These are phyloP conservation scores for Rhyzopertha dominica DNA, from an alignment of 1,140 invertebrate genomes.

Conservation along the genomic window DNA sequence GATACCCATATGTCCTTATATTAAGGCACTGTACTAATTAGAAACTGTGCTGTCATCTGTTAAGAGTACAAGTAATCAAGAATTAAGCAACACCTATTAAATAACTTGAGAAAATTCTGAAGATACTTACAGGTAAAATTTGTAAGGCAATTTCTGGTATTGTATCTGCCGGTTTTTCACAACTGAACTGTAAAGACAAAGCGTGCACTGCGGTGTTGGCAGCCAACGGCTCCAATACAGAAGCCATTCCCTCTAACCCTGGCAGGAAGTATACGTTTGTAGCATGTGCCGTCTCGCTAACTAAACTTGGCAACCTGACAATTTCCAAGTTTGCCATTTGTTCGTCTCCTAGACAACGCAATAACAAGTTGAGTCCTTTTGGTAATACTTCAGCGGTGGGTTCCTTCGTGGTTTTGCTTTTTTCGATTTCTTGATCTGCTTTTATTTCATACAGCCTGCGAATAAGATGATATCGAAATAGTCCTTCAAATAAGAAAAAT, in stretches of 20 bases:
- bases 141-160: constrained; percentile 43
- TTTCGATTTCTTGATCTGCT: background rate
- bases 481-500: background rate
- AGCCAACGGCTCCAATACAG: constrained; percentile 55
- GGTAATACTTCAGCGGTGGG: background rate
- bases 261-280: constrained; percentile 65
- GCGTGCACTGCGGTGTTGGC: constrained; percentile 56
- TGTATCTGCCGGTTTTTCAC: constrained; percentile 41
- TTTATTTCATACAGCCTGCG: too few species aligned
- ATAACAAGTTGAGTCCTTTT: background rate
- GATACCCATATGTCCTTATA: too few species aligned
- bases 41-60: too few species aligned
- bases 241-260: constrained; percentile 71
- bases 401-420: background rate
- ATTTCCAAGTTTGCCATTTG: constrained; percentile 3
- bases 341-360: background rate
- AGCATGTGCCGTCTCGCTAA: constrained; percentile 1
- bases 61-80: constrained; percentile 7
- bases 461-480: background rate
- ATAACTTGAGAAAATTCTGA: background rate
- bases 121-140: constrained; percentile 43
- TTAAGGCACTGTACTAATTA: too few species aligned
- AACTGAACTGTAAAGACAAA: constrained; percentile 61
- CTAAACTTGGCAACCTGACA: constrained; percentile 11
- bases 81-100: background rate